Evolutionary conservation across 2,113 vertebrate species (phyloP).

Genomic region (Triplophysa siluroides): DNA sequence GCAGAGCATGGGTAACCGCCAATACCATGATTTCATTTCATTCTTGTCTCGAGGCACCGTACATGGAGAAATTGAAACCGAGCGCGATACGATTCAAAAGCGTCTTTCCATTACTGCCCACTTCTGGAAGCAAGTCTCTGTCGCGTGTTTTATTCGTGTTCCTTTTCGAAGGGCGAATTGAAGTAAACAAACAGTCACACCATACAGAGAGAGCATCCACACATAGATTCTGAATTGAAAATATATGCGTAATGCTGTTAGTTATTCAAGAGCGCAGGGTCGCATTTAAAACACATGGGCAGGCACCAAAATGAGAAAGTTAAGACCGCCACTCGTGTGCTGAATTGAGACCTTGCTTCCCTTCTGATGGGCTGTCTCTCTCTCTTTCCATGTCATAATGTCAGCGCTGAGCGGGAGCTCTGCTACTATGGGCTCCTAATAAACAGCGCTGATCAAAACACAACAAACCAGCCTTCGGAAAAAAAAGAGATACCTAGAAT

Average conservation of each 20-base stretch:
- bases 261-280: background rate
- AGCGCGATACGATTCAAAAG: slow-evolving; percentile 36
- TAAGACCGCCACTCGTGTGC: background rate
- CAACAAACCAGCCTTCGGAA: slow-evolving; percentile 31
- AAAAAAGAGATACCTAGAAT: slow-evolving; percentile 17
- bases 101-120: slow-evolving; percentile 37
- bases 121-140: slow-evolving; percentile 18
- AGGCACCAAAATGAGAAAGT: slow-evolving; percentile 17
- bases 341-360: slow-evolving; percentile 22
- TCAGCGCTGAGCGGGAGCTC: slow-evolving; percentile 21
- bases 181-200: slow-evolving; percentile 2
- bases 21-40: slow-evolving; percentile 41
- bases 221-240: background rate
- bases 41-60: slow-evolving; percentile 33
- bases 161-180: background rate
- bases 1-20: slow-evolving; percentile 3
- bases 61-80: slow-evolving; percentile 41
- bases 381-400: slow-evolving; percentile 27
- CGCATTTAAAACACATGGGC: background rate
- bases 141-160: slow-evolving; percentile 15
- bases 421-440: slow-evolving; percentile 39
- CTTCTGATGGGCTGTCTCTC: background rate
- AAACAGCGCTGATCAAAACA: slow-evolving; percentile 44
- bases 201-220: background rate
- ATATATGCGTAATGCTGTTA: background rate